These are phyloP conservation scores for Heliothis peltigera DNA, from an alignment of 2,888 invertebrate species.

Conservation along the genomic window DNA sequence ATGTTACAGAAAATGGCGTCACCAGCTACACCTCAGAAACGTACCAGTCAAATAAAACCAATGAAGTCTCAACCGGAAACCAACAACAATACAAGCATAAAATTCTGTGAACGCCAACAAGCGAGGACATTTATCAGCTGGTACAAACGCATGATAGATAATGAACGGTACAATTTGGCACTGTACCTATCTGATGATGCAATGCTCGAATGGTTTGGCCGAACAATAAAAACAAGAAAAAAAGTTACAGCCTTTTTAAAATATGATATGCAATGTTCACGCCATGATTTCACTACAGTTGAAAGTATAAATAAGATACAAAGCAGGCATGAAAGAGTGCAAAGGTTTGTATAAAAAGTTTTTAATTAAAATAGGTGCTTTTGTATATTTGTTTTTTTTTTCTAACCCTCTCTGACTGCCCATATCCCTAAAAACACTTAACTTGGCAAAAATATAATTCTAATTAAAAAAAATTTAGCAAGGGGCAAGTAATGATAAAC, in stretches of 20 bases:
- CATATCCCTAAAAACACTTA: background rate
- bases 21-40: constrained; percentile 68
- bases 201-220: constrained; percentile 91
- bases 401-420: constrained; percentile 17
- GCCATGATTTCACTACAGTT: constrained; percentile 86
- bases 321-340: constrained; percentile 69
- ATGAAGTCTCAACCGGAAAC: constrained; percentile 68
- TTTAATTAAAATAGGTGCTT: constrained; percentile 43
- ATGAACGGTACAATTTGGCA: constrained; percentile 84
- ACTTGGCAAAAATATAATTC: background rate
- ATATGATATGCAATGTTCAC: constrained; percentile 86
- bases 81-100: constrained; percentile 71
- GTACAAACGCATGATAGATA: constrained; percentile 87
- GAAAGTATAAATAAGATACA: constrained; percentile 81
- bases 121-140: constrained; percentile 84
- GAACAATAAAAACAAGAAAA: constrained; percentile 89
- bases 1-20: constrained; percentile 76
- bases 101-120: constrained; percentile 72
- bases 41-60: constrained; percentile 57
- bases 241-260: constrained; percentile 90
- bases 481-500: background rate
- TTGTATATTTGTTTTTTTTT: constrained; percentile 36
- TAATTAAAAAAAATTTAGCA: background rate
- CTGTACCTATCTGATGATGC: constrained; percentile 88
- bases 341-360: constrained; percentile 72